Conservation (phyloP, 2,797 vertebrate species). For the Cryptoblepharus egeriae region DNA sequence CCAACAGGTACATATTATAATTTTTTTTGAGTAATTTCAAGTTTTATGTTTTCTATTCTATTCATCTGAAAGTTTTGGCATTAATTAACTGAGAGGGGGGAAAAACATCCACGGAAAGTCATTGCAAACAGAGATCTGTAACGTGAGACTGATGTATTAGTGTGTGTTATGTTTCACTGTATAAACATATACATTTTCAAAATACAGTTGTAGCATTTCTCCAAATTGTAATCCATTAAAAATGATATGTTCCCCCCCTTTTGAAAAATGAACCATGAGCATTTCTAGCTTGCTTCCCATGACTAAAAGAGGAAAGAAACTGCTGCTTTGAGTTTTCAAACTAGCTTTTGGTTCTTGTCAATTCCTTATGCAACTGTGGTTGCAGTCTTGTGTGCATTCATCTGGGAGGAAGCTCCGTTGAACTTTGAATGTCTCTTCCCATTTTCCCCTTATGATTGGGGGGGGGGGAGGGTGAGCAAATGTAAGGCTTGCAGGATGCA, state of each 20-base stretch:
- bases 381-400: background rate
- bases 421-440: background rate
- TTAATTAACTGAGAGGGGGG: slow-evolving; percentile 63
- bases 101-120: slow-evolving; percentile 49
- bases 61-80: slow-evolving; percentile 60
- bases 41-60: slow-evolving; percentile 65
- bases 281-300: slow-evolving; percentile 56
- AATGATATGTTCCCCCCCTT: slow-evolving; percentile 40
- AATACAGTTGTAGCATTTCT: slow-evolving; percentile 58
- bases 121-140: slow-evolving; percentile 54
- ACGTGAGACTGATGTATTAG: slow-evolving; percentile 42
- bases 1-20: slow-evolving; percentile 52
- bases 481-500: too few species aligned
- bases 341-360: background rate
- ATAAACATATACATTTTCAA: slow-evolving; percentile 51
- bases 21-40: slow-evolving; percentile 62
- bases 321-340: background rate
- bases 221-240: slow-evolving; percentile 57
- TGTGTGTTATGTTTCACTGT: slow-evolving; percentile 45
- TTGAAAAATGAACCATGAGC: slow-evolving; percentile 56
- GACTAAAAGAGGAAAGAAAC: slow-evolving; percentile 41
- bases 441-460: too few species aligned
- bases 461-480: too few species aligned
- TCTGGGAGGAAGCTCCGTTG: background rate
- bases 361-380: slow-evolving; percentile 16